phyloP scores from a whole-genome alignment of 2,113 vertebrate species.

The Lates calcarifer region DNA sequence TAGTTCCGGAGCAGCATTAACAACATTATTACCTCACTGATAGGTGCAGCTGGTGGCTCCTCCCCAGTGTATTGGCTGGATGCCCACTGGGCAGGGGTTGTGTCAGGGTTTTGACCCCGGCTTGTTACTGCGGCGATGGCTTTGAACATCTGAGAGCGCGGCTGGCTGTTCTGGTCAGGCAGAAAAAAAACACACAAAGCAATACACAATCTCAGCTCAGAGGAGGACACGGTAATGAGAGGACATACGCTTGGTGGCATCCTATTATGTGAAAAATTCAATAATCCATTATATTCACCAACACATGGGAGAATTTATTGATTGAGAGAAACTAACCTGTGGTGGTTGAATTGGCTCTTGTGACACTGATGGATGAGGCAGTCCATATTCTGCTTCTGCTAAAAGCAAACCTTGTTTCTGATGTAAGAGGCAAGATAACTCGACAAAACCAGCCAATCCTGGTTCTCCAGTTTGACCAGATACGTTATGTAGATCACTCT shows the following conservation, averaged over 20 bases:
- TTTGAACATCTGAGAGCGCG: conserved; percentile 89
- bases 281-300: conserved; percentile 35
- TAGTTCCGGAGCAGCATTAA: too few species aligned
- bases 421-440: background rate
- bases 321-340: conserved; percentile 80
- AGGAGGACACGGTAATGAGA: conserved; percentile 3
- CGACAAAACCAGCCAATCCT: background rate
- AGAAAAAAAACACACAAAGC: conserved; percentile 33
- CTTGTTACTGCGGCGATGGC: conserved; percentile 90
- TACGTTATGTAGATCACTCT: background rate
- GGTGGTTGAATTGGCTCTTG: conserved; percentile 90
- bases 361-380: conserved; percentile 89
- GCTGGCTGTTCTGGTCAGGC: conserved; percentile 89
- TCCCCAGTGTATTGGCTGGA: conserved; percentile 89
- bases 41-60: conserved; percentile 87
- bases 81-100: conserved; percentile 89
- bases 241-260: background rate
- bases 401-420: background rate
- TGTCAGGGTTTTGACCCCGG: conserved; percentile 90
- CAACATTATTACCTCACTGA: too few species aligned
- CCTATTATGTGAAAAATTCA: conserved; percentile 40
- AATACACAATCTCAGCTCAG: background rate
- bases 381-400: conserved; percentile 90
- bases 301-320: conserved; percentile 38
- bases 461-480: background rate